Evolutionary conservation across 2,797 vertebrate genomes (phyloP).

Genomic region (Muraenolepis orangiensis): DNA sequence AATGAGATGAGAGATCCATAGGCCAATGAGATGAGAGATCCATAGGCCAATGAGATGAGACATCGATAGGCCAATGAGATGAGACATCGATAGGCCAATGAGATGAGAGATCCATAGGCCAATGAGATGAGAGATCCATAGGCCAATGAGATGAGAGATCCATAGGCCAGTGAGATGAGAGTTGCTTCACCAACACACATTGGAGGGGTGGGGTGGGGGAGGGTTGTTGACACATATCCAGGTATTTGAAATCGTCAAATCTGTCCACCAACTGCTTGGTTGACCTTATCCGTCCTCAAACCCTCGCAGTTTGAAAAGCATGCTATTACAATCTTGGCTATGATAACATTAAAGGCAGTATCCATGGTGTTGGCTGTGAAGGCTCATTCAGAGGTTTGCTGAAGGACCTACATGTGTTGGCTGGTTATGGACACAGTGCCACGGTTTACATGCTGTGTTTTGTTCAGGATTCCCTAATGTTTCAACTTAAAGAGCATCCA

Average conservation of each 20-base stretch:
- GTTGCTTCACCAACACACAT: conserved; percentile 32
- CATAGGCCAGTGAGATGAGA: conserved; percentile 11
- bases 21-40: too few species aligned
- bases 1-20: too few species aligned
- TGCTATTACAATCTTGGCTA: conserved; percentile 41
- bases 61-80: too few species aligned
- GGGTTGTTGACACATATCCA: conserved; percentile 25
- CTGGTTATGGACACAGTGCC: conserved; percentile 53
- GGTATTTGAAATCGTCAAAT: conserved; percentile 45
- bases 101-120: too few species aligned
- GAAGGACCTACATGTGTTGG: conserved; percentile 57
- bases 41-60: too few species aligned
- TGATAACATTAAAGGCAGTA: conserved; percentile 33
- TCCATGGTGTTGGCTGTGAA: conserved; percentile 52
- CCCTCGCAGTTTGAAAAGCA: conserved; percentile 44
- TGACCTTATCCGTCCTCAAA: conserved; percentile 33
- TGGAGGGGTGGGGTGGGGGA: too few species aligned
- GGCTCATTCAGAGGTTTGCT: conserved; percentile 49
- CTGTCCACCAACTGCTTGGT: conserved; percentile 16
- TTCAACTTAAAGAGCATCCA: conserved; percentile 62
- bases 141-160: not conserved
- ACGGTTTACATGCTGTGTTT: conserved; percentile 57
- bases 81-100: too few species aligned
- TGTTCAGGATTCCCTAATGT: conserved; percentile 26
- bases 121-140: too few species aligned